Conservation (phyloP, 92 coral and sea anemone species). For the Plumapathes pennacea region DNA sequence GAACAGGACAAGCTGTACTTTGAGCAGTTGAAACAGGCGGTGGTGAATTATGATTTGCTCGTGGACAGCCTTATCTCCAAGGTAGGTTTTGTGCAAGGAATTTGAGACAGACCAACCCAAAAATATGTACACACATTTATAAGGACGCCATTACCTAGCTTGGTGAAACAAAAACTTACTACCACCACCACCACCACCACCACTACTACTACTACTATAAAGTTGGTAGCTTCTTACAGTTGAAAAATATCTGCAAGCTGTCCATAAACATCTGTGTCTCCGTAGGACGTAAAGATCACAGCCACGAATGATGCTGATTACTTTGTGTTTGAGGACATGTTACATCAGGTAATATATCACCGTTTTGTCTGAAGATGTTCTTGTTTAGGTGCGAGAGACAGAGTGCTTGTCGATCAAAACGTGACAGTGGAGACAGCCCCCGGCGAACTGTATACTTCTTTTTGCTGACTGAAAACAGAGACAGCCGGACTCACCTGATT, state of each 20-base stretch:
- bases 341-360: constrained; percentile 92
- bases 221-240: not conserved
- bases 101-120: no score
- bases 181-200: no score
- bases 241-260: not conserved
- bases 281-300: constrained; percentile 87
- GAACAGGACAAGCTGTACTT: constrained; percentile 86
- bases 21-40: constrained; percentile 89
- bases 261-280: not conserved
- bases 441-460: no score
- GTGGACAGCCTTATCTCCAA: constrained; percentile 93
- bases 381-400: no score
- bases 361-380: no score
- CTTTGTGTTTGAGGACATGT: constrained; percentile 96
- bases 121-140: no score
- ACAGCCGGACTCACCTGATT: no score
- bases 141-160: no score
- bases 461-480: no score
- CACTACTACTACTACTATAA: not conserved
- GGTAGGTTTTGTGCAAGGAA: constrained; percentile 31
- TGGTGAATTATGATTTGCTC: constrained; percentile 84
- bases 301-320: constrained; percentile 96
- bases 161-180: no score
- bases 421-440: no score
- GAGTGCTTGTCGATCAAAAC: no score